A percentile compares a stretch with the other conserved stretches of the same genome.
phyloP scores from a whole-genome alignment of 2,797 vertebrate genomes.

The Rhabdomys pumilio region DNA sequence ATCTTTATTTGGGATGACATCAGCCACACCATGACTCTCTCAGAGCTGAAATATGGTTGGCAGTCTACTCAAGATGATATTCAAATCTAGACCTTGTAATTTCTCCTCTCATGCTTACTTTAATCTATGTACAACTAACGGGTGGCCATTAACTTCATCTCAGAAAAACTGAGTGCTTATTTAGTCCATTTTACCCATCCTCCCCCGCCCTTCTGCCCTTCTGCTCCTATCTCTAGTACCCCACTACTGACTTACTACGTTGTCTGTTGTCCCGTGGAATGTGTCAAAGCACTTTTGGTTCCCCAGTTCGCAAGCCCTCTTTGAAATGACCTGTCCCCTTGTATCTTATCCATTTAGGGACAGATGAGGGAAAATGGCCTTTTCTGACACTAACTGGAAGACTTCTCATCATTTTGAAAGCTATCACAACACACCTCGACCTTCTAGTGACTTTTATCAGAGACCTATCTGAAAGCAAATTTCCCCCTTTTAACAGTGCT shows the following conservation, averaged over 20 bases:
- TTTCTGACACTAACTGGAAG: slow-evolving; percentile 55
- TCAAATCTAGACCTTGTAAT: slow-evolving; percentile 46
- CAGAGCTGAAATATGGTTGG: not conserved
- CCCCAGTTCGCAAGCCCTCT: not conserved
- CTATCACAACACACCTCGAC: not conserved
- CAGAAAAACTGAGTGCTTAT: not conserved
- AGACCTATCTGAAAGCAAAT: not conserved
- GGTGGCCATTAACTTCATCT: slow-evolving; percentile 22
- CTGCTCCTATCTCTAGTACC: not conserved
- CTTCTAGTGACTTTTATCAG: not conserved
- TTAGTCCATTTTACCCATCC: not conserved
- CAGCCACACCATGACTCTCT: not conserved
- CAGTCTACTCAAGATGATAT: not conserved
- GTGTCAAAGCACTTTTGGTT: not conserved
- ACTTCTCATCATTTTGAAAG: slow-evolving; percentile 14
- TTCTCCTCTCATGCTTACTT: not conserved
- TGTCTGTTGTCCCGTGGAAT: no score
- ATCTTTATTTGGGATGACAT: not conserved
- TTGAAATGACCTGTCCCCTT: not conserved
- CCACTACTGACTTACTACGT: not conserved
- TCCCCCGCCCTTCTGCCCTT: not conserved
- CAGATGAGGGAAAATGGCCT: not conserved
- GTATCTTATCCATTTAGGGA: not conserved
- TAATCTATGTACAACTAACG: not conserved
- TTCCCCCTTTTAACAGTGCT: not conserved